Percentiles rank a stretch among this genome's conserved stretches.
Evolutionary conservation across 2,113 vertebrate genomes (phyloP).

Genomic region (Actenoides lindsayi): DNA sequence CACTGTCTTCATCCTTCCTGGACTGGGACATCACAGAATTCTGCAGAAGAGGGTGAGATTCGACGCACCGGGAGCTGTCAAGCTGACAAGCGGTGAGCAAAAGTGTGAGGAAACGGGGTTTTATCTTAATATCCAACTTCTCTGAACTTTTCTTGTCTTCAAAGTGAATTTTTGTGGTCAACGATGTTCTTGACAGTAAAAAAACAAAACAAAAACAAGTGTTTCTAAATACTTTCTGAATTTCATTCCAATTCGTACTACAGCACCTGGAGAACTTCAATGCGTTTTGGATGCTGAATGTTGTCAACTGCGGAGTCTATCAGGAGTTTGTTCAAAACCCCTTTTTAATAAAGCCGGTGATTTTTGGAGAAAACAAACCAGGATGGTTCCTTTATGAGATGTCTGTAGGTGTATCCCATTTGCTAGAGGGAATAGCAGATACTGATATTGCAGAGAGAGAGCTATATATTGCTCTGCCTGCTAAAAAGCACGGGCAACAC

Average conservation of each 20-base stretch:
- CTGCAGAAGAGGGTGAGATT: background rate
- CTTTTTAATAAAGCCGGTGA: background rate
- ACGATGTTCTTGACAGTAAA: background rate
- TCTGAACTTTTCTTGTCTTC: background rate
- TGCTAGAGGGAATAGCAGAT: background rate
- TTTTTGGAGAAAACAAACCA: background rate
- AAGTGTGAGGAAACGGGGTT: background rate
- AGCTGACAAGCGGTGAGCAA: background rate
- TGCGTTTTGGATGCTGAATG: background rate
- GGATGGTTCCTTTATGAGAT: background rate
- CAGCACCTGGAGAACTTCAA: constrained; percentile 18
- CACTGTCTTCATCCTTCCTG: background rate
- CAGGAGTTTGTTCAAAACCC: background rate
- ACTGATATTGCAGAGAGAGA: background rate
- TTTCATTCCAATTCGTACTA: background rate
- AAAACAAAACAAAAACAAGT: background rate
- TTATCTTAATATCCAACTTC: background rate
- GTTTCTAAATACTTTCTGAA: background rate
- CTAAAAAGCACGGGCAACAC: background rate
- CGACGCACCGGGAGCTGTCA: background rate
- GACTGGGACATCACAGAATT: background rate
- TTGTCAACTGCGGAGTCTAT: background rate
- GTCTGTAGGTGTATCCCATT: background rate
- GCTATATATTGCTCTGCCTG: background rate
- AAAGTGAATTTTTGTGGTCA: background rate